Conservation (phyloP, 2,113 vertebrate species). For the Barnardius zonarius region DNA sequence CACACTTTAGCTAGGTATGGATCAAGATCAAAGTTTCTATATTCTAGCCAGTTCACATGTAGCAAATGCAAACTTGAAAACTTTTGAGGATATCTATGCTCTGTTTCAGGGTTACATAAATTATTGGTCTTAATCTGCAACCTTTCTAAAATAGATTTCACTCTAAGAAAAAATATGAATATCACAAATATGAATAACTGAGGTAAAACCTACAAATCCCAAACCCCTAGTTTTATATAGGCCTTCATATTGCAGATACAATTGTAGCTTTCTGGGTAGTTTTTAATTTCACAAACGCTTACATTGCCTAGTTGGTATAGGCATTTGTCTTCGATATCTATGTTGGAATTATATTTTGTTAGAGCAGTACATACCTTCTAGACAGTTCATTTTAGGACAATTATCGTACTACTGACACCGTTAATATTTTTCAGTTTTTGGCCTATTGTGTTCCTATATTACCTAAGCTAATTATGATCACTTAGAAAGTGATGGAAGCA, state of each 20-base stretch:
- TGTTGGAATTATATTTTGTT: neutral
- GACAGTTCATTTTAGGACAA: neutral
- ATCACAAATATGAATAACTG: neutral
- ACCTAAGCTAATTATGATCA: neutral
- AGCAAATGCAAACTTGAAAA: neutral
- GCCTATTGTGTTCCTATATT: neutral
- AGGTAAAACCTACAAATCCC: neutral
- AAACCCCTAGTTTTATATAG: neutral
- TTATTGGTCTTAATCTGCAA: neutral
- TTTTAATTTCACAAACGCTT: neutral
- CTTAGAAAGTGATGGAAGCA: neutral
- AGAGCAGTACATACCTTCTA: neutral
- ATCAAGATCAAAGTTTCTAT: neutral
- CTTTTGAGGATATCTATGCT: neutral
- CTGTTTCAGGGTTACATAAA: neutral
- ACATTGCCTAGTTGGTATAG: neutral
- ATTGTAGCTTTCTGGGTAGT: neutral
- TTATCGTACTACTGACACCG: neutral
- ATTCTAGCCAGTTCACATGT: neutral
- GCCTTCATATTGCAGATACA: neutral
- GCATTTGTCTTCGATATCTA: neutral
- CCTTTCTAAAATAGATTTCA: neutral
- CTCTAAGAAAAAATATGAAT: neutral
- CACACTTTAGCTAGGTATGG: neutral
- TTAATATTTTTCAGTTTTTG: neutral